Evolutionary conservation across 2,888 invertebrate genomes (phyloP).

Genomic region (Antheraea yamamai): DNA sequence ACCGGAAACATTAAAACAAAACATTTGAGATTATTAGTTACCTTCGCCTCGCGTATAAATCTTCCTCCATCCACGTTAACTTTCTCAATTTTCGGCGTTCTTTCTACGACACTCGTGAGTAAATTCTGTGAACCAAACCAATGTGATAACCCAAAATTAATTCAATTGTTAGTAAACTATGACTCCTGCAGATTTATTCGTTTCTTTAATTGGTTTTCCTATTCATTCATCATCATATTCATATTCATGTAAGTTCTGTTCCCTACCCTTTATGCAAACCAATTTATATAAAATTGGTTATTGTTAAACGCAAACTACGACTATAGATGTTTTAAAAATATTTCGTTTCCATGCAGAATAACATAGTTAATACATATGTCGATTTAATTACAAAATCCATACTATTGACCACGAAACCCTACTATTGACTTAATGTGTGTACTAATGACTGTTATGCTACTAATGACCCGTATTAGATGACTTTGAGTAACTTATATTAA

Average conservation of each 20-base stretch:
- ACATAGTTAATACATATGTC: background rate
- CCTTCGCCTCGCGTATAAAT: conserved; percentile 98
- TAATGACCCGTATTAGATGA: no score
- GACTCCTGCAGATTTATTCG: background rate
- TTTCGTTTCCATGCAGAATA: background rate
- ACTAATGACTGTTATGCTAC: no score
- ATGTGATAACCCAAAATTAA: conserved; percentile 42
- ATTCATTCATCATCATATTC: no score
- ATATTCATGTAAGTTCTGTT: background rate
- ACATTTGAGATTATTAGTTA: conserved; percentile 61
- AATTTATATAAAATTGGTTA: background rate
- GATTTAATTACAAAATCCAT: no score
- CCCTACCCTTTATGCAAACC: background rate
- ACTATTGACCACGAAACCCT: no score
- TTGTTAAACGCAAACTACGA: background rate
- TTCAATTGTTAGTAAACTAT: conserved; percentile 22
- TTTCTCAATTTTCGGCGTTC: conserved; percentile 96
- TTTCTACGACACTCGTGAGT: conserved; percentile 95
- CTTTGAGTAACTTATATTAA: background rate
- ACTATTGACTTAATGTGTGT: no score
- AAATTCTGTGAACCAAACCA: conserved; percentile 86
- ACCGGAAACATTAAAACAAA: background rate
- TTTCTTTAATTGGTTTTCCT: background rate
- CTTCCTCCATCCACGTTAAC: conserved; percentile 97
- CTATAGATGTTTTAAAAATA: background rate